Conservation (phyloP, 2,888 invertebrate species). For the Heliconius cydno region DNA sequence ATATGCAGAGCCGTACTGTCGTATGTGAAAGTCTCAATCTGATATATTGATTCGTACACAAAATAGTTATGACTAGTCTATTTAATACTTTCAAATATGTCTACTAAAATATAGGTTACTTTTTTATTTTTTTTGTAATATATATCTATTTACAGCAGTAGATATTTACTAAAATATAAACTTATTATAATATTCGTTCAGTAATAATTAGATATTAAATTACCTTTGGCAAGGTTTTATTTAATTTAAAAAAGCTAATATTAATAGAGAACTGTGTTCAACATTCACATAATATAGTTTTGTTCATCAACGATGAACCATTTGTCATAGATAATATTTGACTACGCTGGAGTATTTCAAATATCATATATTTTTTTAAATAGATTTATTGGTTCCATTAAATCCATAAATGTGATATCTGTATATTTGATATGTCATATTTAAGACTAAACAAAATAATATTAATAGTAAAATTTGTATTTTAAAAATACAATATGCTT, state of each 20-base stretch:
- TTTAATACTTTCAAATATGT: not conserved
- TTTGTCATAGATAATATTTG: constrained; percentile 18
- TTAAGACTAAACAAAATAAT: not conserved
- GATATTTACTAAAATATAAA: not conserved
- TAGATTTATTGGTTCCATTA: not conserved
- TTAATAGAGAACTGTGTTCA: not conserved
- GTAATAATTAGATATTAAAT: not conserved
- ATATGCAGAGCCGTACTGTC: not conserved
- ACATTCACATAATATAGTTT: not conserved
- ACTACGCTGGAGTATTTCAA: not conserved
- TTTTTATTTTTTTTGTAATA: not conserved
- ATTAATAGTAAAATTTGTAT: not conserved
- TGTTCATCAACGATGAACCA: not conserved
- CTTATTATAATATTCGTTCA: not conserved
- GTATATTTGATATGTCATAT: not conserved
- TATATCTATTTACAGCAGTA: no score
- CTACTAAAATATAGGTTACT: not conserved
- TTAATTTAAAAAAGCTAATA: not conserved
- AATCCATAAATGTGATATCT: not conserved
- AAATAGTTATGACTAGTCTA: not conserved
- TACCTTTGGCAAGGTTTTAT: not conserved
- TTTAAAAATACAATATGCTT: not conserved
- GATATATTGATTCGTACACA: not conserved
- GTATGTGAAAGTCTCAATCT: not conserved
- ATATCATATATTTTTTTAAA: not conserved